These are phyloP conservation scores for Pholis gunnellus DNA, from an alignment of 2,113 vertebrate genomes.

Conservation along the genomic window DNA sequence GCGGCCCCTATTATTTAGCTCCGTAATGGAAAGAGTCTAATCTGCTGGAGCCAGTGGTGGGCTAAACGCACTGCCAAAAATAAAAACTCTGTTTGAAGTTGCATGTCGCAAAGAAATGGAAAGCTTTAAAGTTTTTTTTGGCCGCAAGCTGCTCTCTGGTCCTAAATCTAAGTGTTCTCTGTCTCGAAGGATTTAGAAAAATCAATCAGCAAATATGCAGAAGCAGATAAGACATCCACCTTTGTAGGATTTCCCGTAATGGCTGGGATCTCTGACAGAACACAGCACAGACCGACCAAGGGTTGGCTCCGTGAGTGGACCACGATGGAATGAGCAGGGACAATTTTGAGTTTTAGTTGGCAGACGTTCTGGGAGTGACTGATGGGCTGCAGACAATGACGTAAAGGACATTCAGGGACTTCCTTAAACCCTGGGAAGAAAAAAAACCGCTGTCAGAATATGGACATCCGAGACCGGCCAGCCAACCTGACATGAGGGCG, in stretches of 20 bases:
- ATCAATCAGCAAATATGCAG: slow-evolving; percentile 31
- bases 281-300: slow-evolving; percentile 24
- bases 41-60: slow-evolving; percentile 63
- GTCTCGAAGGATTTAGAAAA: slow-evolving; percentile 24
- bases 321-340: slow-evolving; percentile 44
- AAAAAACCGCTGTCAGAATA: slow-evolving; percentile 34
- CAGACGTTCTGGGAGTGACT: slow-evolving; percentile 55
- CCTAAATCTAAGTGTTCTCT: slow-evolving; percentile 17
- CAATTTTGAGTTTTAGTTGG: slow-evolving; percentile 56
- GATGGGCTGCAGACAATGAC: slow-evolving; percentile 63
- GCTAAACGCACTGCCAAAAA: slow-evolving; percentile 51
- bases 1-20: slow-evolving; percentile 71
- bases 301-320: slow-evolving; percentile 30
- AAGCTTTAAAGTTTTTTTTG: slow-evolving; percentile 12
- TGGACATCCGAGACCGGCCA: slow-evolving; percentile 41
- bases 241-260: slow-evolving; percentile 11
- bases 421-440: slow-evolving; percentile 21
- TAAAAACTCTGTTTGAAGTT: slow-evolving; percentile 62
- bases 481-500: slow-evolving; percentile 46
- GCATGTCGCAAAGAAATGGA: slow-evolving; percentile 50
- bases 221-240: slow-evolving; percentile 19
- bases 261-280: slow-evolving; percentile 29
- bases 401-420: slow-evolving; percentile 60
- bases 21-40: slow-evolving; percentile 76
- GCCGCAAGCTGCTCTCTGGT: slow-evolving; percentile 31